A percentile compares a stretch with the other conserved stretches of the same genome.
These are phyloP conservation scores for Stenodema calcarata DNA, from an alignment of 2,888 invertebrate genomes.

Conservation along the genomic window DNA sequence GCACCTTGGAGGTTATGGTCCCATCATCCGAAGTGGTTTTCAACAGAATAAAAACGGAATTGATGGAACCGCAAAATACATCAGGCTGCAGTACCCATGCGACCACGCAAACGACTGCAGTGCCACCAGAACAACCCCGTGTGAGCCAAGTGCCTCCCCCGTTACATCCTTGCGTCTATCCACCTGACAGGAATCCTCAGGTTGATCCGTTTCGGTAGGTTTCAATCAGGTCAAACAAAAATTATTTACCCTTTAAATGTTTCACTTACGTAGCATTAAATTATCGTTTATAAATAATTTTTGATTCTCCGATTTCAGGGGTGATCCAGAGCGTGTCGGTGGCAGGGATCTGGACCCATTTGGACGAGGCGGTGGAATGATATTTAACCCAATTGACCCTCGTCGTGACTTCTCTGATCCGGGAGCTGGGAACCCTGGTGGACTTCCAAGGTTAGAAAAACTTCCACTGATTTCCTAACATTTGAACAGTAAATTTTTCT, in stretches of 20 bases:
- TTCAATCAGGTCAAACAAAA: background rate
- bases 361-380: slow-evolving; percentile 71
- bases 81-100: slow-evolving; percentile 61
- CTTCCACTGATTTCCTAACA: too few species aligned
- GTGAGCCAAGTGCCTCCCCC: background rate
- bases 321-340: slow-evolving; percentile 63
- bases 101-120: slow-evolving; percentile 64
- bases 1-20: slow-evolving; percentile 69
- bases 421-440: slow-evolving; percentile 66
- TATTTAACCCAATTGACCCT: slow-evolving; percentile 70
- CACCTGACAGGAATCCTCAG: background rate
- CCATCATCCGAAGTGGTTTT: slow-evolving; percentile 70
- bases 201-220: background rate
- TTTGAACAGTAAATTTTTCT: too few species aligned
- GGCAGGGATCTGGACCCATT: slow-evolving; percentile 82
- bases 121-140: background rate
- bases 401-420: slow-evolving; percentile 55
- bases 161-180: background rate
- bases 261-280: too few species aligned
- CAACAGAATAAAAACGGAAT: slow-evolving; percentile 69
- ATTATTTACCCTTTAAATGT: too few species aligned
- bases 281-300: too few species aligned
- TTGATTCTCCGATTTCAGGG: slow-evolving; percentile 19
- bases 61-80: slow-evolving; percentile 68
- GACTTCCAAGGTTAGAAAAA: slow-evolving; percentile 66